phyloP scores from a whole-genome alignment of 1,140 invertebrate genomes.

The Tetraneura akinire region DNA sequence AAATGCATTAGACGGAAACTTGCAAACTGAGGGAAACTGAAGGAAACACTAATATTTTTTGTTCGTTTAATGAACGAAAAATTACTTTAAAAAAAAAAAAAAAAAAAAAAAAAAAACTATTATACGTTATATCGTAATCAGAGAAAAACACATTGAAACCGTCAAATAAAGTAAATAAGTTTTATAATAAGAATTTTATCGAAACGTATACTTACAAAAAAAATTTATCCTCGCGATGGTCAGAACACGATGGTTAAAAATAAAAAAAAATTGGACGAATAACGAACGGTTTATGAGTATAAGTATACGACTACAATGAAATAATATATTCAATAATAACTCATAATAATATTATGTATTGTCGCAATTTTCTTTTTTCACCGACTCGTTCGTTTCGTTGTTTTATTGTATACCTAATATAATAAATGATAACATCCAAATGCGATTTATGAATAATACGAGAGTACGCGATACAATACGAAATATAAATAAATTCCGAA shows the following conservation, averaged over 20 bases:
- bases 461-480: no score
- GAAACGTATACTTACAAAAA: conserved; percentile 8
- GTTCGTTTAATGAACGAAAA: not conserved
- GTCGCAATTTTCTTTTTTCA: no score
- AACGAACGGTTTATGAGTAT: not conserved
- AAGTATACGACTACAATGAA: no score
- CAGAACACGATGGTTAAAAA: not conserved
- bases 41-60: not conserved
- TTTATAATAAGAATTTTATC: not conserved
- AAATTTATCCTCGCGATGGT: not conserved
- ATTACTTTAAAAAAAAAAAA: no score
- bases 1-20: no score
- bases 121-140: no score
- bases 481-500: not conserved
- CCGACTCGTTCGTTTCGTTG: not conserved
- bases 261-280: not conserved
- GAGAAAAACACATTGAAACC: not conserved
- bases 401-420: not conserved
- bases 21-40: not conserved
- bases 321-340: not conserved
- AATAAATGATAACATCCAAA: not conserved
- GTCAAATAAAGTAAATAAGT: conserved; percentile 16
- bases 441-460: no score
- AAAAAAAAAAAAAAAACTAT: no score
- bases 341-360: not conserved